These are phyloP conservation scores for Catocala nupta DNA, from an alignment of 2,888 invertebrate species.

Conservation along the genomic window DNA sequence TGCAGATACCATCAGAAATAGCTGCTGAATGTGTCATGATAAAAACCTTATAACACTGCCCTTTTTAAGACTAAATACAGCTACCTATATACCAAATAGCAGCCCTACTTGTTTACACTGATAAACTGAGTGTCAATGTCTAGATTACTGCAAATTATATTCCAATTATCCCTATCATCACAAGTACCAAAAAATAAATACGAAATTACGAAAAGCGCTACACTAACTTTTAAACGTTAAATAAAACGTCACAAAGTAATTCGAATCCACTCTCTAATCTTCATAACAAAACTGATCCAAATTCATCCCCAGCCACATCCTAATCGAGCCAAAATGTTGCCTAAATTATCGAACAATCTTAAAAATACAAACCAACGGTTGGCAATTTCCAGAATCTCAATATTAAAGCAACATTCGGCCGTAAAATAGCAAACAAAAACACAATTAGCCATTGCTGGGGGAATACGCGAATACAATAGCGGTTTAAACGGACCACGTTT, in stretches of 20 bases:
- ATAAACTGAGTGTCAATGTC: too few relatives aligned
- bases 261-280: background rate
- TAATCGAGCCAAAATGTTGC: conserved; percentile 31
- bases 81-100: too few relatives aligned
- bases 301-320: conserved; percentile 15
- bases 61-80: too few relatives aligned
- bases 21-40: too few relatives aligned
- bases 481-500: conserved; percentile 61
- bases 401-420: conserved; percentile 62
- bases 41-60: too few relatives aligned
- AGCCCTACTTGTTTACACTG: too few relatives aligned
- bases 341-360: conserved; percentile 40
- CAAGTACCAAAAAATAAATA: too few relatives aligned
- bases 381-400: conserved; percentile 50
- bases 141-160: too few relatives aligned
- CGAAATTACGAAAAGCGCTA: background rate
- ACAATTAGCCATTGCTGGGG: conserved; percentile 73
- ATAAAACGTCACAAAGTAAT: conserved; percentile 7
- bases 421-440: conserved; percentile 82
- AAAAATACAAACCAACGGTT: conserved; percentile 22
- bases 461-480: conserved; percentile 70
- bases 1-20: too few relatives aligned
- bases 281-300: conserved; percentile 15
- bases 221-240: conserved; percentile 8
- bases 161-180: too few relatives aligned